phyloP scores from a whole-genome alignment of 64 coral and sea anemone genomes.

The Actinia equina region DNA sequence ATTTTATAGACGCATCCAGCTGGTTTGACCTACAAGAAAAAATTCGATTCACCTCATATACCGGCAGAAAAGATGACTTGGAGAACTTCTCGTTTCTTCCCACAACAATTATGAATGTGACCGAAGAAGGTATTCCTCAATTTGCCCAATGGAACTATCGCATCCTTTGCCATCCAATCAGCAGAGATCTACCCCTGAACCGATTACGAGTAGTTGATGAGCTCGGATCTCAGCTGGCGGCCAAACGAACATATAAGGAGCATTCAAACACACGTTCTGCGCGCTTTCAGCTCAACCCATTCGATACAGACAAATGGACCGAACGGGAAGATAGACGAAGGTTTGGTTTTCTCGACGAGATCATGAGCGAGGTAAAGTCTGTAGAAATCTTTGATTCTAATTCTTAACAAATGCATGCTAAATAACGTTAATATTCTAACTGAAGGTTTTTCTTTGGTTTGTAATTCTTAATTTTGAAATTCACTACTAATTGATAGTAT shows the following conservation, averaged over 20 bases:
- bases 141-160: constrained; percentile 88
- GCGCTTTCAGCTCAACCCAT: constrained; percentile 65
- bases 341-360: constrained; percentile 45
- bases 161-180: constrained; percentile 71
- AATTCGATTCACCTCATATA: constrained; percentile 78
- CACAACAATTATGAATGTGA: constrained; percentile 60
- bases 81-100: constrained; percentile 81
- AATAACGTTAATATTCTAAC: too few relatives aligned
- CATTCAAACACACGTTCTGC: constrained; percentile 45
- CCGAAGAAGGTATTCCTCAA: constrained; percentile 38
- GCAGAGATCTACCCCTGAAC: constrained; percentile 52
- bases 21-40: constrained; percentile 85
- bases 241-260: constrained; percentile 26
- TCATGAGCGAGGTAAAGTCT: constrained; percentile 48
- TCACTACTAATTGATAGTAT: too few relatives aligned
- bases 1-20: constrained; percentile 68
- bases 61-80: constrained; percentile 66
- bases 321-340: constrained; percentile 14
- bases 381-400: too few relatives aligned
- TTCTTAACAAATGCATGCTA: too few relatives aligned
- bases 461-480: too few relatives aligned
- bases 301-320: constrained; percentile 51
- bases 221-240: constrained; percentile 18
- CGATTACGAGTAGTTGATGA: constrained; percentile 69
- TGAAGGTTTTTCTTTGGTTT: too few relatives aligned